Percentiles rank a stretch among this genome's conserved stretches.
These are phyloP conservation scores for Oligia fasciuncula DNA, from an alignment of 2,888 invertebrate species.

Conservation along the genomic window DNA sequence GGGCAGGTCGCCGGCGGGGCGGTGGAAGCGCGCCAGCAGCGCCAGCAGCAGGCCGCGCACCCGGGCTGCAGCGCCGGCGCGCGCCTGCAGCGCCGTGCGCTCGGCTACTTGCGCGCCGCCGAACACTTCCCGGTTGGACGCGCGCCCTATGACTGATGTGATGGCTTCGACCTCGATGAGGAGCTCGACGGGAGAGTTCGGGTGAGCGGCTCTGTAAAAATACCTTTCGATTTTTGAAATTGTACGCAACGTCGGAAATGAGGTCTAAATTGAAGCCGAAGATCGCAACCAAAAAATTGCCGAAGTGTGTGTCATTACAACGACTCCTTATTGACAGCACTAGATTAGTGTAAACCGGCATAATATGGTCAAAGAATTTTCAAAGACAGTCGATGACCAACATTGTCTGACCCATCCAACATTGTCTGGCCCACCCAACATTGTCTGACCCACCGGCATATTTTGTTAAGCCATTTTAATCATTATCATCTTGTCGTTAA, in stretches of 20 bases:
- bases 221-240: background rate
- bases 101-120: slow-evolving; percentile 71
- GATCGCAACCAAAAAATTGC: background rate
- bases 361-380: background rate
- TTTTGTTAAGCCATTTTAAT: too few species aligned
- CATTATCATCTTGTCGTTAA: too few species aligned
- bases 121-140: slow-evolving; percentile 89
- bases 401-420: too few species aligned
- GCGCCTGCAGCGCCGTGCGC: slow-evolving; percentile 76
- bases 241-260: too few species aligned
- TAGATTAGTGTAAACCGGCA: background rate
- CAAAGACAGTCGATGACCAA: background rate
- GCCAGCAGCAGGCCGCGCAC: slow-evolving; percentile 94
- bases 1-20: slow-evolving; percentile 60
- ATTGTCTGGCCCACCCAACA: too few species aligned
- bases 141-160: slow-evolving; percentile 93
- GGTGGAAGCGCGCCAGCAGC: slow-evolving; percentile 92
- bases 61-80: slow-evolving; percentile 91
- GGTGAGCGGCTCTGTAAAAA: slow-evolving; percentile 83
- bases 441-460: too few species aligned
- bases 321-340: background rate
- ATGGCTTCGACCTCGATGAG: slow-evolving; percentile 94
- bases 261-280: background rate
- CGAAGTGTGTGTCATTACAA: background rate
- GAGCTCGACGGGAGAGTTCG: slow-evolving; percentile 91